Evolutionary conservation across 64 coral and sea anemone species (phyloP).

Genomic region (Montipora sp.): DNA sequence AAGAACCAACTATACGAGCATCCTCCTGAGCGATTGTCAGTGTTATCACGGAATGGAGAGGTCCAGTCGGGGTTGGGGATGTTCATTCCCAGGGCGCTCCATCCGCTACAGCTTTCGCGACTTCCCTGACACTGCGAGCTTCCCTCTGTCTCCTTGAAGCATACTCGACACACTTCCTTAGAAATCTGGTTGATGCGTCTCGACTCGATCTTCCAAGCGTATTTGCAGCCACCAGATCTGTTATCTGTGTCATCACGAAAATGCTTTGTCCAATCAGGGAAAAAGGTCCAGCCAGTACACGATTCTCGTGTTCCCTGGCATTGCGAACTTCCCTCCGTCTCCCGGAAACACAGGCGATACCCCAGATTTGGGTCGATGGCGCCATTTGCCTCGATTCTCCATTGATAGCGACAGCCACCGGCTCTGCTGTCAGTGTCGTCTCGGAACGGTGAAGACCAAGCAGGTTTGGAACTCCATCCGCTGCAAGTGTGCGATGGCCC

Average conservation of each 20-base stretch:
- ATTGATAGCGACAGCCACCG: conserved; percentile 56
- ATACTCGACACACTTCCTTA: conserved; percentile 52
- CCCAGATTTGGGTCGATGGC: neutral
- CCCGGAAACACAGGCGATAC: neutral
- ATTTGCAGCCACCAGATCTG: conserved; percentile 43
- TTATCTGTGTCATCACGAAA: conserved; percentile 70
- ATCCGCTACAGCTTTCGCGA: conserved; percentile 61
- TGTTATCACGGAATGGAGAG: conserved; percentile 66
- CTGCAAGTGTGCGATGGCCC: conserved; percentile 46
- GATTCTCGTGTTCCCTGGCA: conserved; percentile 49
- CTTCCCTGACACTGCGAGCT: conserved; percentile 65
- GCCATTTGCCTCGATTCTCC: conserved; percentile 36
- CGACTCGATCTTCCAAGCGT: conserved; percentile 53
- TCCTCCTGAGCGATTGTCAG: conserved; percentile 63
- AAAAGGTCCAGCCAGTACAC: conserved; percentile 48
- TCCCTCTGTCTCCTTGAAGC: conserved; percentile 71
- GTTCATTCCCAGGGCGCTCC: neutral
- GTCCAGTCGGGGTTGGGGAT: conserved; percentile 21
- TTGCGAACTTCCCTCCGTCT: conserved; percentile 64
- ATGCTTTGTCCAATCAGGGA: conserved; percentile 28
- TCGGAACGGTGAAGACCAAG: conserved; percentile 49
- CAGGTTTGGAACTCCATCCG: conserved; percentile 35
- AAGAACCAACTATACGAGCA: conserved; percentile 61
- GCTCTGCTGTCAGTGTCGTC: conserved; percentile 61
- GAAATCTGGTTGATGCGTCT: neutral